phyloP scores from a whole-genome alignment of 2,113 vertebrate species.

The Ammodytes dubius region DNA sequence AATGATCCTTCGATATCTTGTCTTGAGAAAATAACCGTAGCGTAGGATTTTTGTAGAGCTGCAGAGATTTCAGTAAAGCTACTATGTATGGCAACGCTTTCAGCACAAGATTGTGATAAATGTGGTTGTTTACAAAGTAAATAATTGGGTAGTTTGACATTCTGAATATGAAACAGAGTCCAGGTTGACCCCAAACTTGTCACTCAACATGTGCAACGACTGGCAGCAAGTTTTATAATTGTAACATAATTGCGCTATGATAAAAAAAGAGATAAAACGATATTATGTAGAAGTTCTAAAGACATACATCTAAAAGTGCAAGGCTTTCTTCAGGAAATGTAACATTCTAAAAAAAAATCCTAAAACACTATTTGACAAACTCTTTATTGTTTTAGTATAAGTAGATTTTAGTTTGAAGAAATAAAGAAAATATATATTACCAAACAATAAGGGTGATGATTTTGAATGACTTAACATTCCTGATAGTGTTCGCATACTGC shows the following conservation, averaged over 20 bases:
- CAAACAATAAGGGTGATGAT: not conserved
- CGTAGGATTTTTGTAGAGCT: not conserved
- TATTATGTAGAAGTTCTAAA: not conserved
- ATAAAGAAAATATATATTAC: not conserved
- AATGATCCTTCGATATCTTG: slow-evolving; percentile 45
- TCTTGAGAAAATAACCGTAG: slow-evolving; percentile 23
- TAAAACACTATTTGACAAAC: not conserved
- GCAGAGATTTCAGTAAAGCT: slow-evolving; percentile 3
- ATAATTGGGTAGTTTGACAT: not conserved
- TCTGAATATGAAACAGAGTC: not conserved
- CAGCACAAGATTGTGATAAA: slow-evolving; percentile 7
- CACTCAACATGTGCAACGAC: not conserved
- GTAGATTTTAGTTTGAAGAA: not conserved
- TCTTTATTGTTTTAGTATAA: not conserved
- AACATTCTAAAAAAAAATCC: not conserved
- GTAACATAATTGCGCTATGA: not conserved
- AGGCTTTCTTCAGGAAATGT: not conserved
- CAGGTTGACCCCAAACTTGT: not conserved
- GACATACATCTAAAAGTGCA: not conserved
- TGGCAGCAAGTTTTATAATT: not conserved
- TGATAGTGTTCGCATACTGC: too few species aligned
- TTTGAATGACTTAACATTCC: too few species aligned
- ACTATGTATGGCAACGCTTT: not conserved
- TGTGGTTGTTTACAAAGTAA: not conserved
- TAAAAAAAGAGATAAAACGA: not conserved